Percentiles rank a stretch among this genome's conserved stretches.
Conservation (phyloP, 2,113 vertebrate genomes). For the Rutilus rutilus region DNA sequence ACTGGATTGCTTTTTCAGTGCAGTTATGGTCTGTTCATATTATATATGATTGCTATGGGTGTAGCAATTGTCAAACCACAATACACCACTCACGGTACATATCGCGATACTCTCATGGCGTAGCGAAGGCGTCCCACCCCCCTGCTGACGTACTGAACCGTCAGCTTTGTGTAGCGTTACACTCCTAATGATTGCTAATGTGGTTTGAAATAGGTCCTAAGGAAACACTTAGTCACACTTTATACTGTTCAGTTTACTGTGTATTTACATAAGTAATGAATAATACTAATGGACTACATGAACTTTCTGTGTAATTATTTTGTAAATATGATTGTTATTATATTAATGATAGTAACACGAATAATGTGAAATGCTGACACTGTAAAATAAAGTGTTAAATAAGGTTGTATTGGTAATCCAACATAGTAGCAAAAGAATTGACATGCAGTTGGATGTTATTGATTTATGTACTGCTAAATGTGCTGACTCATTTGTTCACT, state of each 20-base stretch:
- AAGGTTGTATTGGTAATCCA: background rate
- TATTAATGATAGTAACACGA: background rate
- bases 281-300: conserved; percentile 20
- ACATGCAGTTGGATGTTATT: background rate
- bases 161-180: no score
- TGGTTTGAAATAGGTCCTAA: conserved; percentile 2
- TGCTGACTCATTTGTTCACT: background rate
- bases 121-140: no score
- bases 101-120: no score
- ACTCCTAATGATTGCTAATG: background rate
- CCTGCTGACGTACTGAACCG: no score
- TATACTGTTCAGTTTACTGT: background rate
- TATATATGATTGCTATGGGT: background rate
- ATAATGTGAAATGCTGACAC: background rate
- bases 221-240: background rate
- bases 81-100: no score
- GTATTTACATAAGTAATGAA: conserved; percentile 17
- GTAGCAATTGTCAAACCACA: no score
- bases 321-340: background rate
- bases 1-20: background rate
- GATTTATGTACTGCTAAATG: background rate
- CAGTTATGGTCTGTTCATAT: background rate
- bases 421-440: background rate
- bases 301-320: background rate
- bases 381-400: conserved; percentile 1